phyloP scores from a whole-genome alignment of 2,888 invertebrate genomes.

The Ophion slaviceki region DNA sequence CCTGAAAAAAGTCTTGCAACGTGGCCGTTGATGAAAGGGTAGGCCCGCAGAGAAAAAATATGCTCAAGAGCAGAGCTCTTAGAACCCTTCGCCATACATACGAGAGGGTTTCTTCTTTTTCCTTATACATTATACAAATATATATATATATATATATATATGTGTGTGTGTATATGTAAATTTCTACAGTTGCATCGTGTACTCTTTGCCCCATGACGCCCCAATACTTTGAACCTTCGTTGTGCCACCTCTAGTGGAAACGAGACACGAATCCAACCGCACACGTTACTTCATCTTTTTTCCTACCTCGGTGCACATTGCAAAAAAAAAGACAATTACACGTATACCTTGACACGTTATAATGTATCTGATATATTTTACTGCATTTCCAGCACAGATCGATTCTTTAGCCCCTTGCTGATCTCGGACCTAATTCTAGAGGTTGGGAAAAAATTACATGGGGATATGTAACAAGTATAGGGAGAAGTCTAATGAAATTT shows the following conservation, averaged over 20 bases:
- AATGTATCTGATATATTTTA: too few relatives aligned
- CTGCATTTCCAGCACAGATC: too few relatives aligned
- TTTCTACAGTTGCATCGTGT: conserved; percentile 31
- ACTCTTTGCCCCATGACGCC: conserved; percentile 29
- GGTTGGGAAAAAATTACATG: too few relatives aligned
- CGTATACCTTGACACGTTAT: not conserved
- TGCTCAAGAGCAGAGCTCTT: conserved; percentile 72
- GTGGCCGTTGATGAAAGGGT: conserved; percentile 70
- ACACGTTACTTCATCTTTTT: not conserved
- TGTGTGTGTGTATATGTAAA: not conserved
- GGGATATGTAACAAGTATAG: too few relatives aligned
- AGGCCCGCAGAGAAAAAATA: conserved; percentile 68
- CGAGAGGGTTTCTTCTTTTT: conserved; percentile 23
- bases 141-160: not conserved
- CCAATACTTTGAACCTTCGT: conserved; percentile 20
- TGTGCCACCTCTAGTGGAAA: not conserved
- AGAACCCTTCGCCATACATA: conserved; percentile 71
- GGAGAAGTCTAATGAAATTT: too few relatives aligned
- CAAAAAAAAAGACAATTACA: not conserved
- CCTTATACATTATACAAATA: not conserved
- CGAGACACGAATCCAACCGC: not conserved
- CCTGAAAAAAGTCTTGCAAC: conserved; percentile 47
- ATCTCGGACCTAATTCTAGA: too few relatives aligned
- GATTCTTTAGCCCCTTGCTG: too few relatives aligned
- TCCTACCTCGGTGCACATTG: conserved; percentile 47